Evolutionary conservation across 2,888 invertebrate species (phyloP), one percentile per base, ranked within the genome.

Genomic region (Entomobrya multifasciata): DNA sequence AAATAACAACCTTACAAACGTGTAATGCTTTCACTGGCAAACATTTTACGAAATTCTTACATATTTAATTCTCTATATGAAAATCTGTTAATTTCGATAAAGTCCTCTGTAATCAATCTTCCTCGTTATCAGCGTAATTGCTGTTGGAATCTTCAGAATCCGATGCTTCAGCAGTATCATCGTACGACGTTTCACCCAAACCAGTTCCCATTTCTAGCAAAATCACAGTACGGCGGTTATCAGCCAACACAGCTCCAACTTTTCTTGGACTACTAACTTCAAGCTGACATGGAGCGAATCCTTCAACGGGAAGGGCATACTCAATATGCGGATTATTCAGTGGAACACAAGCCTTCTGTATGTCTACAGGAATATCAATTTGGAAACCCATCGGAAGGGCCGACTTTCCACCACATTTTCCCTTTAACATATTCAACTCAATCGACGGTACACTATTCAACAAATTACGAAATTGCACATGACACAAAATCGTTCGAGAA

Each of bases 131-230:
- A 1, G 70, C 78, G 8, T 83, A 78, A 41, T 81, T 70, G 44
- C 41, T 70, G 17, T 47, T 62, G 4, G 86, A 74, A 8, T 65
- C 80, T 11, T 78, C 78, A 41, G 77, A 72, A 44, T 82, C 88
- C 3, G 74, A 82, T 5, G 57, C 80, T n/a, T 85, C 89, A 10
- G 87, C 88, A 25, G 82, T 83, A n/a, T 88, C 88, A 22, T 90
- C 90, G 17, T 82, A 84, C 5, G 88, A 88, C 55, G 79, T 88
- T 52, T 89, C 90, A 22, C 77, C 76, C 10, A 86, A 80, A 49
- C 88, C 89, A 11, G 80, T 78, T 62, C 90, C 90, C 90, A 91
- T 91, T 60, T 91, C 90, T 8, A 91, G 25, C 0, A 91, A 70
- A 0, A 88, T 44, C 10, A 91, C 76, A 1, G 86, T 79, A 49